phyloP scores from a whole-genome alignment of 1,140 invertebrate genomes.

The Aphaenogaster ashmeadi region DNA sequence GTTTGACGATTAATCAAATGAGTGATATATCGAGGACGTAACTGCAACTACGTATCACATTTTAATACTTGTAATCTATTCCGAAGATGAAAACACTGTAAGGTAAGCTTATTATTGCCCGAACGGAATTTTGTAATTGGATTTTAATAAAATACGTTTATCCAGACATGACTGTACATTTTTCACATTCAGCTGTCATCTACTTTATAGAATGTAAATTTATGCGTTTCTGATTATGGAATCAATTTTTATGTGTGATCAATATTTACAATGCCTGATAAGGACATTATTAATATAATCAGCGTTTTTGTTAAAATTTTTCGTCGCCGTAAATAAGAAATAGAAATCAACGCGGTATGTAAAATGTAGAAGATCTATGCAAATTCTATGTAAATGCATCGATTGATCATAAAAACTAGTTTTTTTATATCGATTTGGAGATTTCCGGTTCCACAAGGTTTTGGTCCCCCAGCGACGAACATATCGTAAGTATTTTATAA shows the following conservation, averaged over 20 bases:
- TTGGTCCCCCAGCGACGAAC: slow-evolving; percentile 71
- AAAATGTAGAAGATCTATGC: slow-evolving; percentile 4
- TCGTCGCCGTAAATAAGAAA: slow-evolving; percentile 8
- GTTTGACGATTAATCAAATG: slow-evolving; percentile 27
- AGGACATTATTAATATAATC: background rate
- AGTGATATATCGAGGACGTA: slow-evolving; percentile 14
- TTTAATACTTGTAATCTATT: slow-evolving; percentile 39
- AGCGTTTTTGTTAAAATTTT: background rate
- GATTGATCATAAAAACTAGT: background rate
- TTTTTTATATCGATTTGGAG: slow-evolving; percentile 23
- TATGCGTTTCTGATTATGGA: background rate
- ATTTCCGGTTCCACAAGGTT: slow-evolving; percentile 28
- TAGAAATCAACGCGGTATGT: background rate
- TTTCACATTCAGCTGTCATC: background rate
- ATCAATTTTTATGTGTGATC: background rate
- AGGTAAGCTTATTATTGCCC: slow-evolving; percentile 29
- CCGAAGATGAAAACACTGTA: slow-evolving; percentile 23
- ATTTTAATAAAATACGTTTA: slow-evolving; percentile 55
- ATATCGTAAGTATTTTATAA: slow-evolving; percentile 43
- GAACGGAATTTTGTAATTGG: slow-evolving; percentile 48
- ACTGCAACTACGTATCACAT: slow-evolving; percentile 17
- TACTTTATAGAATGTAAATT: background rate
- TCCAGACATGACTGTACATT: slow-evolving; percentile 37
- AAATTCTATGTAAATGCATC: slow-evolving; percentile 29
- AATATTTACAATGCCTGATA: slow-evolving; percentile 6